Evolutionary conservation across 1,140 invertebrate species (phyloP), one percentile per base, ranked within the genome.

Genomic region (Lepidurus arcticus): DNA sequence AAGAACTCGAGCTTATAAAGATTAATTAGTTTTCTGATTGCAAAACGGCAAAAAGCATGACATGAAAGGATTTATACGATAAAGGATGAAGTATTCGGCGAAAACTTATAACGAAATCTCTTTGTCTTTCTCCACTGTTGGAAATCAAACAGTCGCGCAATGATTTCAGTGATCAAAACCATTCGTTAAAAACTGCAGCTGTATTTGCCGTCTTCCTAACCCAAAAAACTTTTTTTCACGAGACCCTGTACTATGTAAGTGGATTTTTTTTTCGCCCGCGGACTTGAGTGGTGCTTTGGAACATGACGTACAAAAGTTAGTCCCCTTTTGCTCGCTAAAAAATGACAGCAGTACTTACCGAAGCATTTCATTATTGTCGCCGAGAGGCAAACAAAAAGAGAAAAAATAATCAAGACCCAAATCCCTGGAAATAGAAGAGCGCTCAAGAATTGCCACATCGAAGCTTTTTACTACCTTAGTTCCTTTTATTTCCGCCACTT

Each of bases 251-350:
- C 53, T 21, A 21, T 4, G 13, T 13, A 65, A 65, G 53, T 65
- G 53, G 53, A 21, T 9, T 65, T 21, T 65, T 21, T 13, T 65
- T 13, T 21, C n/a, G 45, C 45, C 45, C 16, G 53, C 21, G 53
- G 6, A 65, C 53, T 65, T 65, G 9, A 9, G 53, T 65, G 53
- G 53, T 65, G 21, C 53, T 65, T 65, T n/a, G n/a, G n/a, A 65
- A 65, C 53, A 65, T 65, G 53, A 65, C 53, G n/a, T 16, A 21
- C 53, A 65, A 65, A 65, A 65, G 53, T 21, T 65, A 65, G 53
- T 21, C 21, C 21, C 53, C 13, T 34, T 21, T 16, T 7, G 13
- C 53, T 13, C 53, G 53, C 53, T 9, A 16, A 9, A 65, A 9
- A 65, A 13, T 65, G 34, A 65, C 21, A n/a, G 53, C 53, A 65